Evolutionary conservation across 37 sponge, comb jelly and placozoan genomes (phyloP).

Genomic region (Agelas oroides): DNA sequence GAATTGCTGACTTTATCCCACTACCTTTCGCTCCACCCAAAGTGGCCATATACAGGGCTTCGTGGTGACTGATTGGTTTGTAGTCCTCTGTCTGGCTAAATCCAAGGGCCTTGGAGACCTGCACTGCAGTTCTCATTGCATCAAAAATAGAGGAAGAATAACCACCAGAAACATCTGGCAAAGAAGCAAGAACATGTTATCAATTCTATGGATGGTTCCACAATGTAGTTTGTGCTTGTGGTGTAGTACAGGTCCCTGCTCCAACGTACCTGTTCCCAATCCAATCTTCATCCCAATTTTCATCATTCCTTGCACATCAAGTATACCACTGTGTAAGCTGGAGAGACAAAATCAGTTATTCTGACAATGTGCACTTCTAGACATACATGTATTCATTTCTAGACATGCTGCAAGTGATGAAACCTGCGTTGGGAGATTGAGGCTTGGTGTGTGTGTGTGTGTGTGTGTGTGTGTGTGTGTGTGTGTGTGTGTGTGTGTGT

Average conservation of each 20-base stretch:
- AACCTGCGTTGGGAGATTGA: too few species aligned
- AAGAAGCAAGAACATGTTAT: too few species aligned
- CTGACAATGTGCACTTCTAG: too few species aligned
- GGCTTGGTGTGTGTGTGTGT: too few species aligned
- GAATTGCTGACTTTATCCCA: too few species aligned
- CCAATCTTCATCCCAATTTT: conserved; percentile 59
- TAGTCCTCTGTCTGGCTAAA: conserved; percentile 28
- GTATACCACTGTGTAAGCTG: conserved; percentile 58
- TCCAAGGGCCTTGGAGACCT: conserved; percentile 53
- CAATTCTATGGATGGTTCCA: too few species aligned
- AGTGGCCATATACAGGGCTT: conserved; percentile 86
- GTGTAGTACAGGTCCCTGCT: too few species aligned
- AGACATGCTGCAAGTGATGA: too few species aligned
- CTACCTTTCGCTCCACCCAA: conserved; percentile 82
- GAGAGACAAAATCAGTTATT: conserved; percentile 1
- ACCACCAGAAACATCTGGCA: conserved; percentile 82
- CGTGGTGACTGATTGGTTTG: conserved; percentile 44
- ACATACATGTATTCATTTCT: too few species aligned
- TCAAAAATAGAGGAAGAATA: conserved; percentile 70
- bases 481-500: too few species aligned
- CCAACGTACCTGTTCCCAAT: conserved; percentile 59
- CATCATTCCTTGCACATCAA: conserved; percentile 45
- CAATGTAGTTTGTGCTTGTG: too few species aligned
- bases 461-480: too few species aligned
- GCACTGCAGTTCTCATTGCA: conserved; percentile 66